Conservation (phyloP, 2,113 vertebrate species). For the Microtus pennsylvanicus region DNA sequence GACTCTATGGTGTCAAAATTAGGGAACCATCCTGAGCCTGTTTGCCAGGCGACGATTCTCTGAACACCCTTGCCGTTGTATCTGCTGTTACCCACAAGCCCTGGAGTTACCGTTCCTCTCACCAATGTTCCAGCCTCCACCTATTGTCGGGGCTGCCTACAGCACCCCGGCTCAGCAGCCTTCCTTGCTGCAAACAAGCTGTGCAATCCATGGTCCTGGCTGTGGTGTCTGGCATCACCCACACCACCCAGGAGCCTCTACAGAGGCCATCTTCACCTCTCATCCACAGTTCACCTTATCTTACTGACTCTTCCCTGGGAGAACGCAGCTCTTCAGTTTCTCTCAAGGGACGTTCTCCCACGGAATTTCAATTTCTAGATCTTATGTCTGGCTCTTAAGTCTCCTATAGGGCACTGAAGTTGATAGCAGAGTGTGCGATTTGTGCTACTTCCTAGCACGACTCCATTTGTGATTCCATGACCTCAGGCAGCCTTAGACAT, state of each 20-base stretch:
- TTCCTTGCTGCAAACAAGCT: neutral
- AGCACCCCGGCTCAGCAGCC: neutral
- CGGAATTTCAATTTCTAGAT: neutral
- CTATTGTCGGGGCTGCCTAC: neutral
- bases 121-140: neutral
- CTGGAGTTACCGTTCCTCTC: too few species aligned
- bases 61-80: accelerated
- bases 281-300: accelerated
- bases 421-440: too few species aligned
- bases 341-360: neutral
- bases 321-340: neutral
- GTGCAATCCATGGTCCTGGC: accelerated
- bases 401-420: too few species aligned
- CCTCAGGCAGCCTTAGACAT: neutral
- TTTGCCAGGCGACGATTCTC: neutral
- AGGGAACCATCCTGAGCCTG: accelerated
- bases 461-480: accelerated
- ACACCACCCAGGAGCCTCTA: neutral
- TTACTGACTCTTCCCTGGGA: neutral
- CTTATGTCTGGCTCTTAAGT: neutral
- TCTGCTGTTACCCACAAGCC: neutral
- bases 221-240: accelerated
- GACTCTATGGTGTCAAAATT: neutral
- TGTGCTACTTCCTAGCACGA: neutral
- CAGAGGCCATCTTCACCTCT: neutral